phyloP scores from a whole-genome alignment of 2,113 vertebrate species.

The Pseudorhombus dupliciocellatus region DNA sequence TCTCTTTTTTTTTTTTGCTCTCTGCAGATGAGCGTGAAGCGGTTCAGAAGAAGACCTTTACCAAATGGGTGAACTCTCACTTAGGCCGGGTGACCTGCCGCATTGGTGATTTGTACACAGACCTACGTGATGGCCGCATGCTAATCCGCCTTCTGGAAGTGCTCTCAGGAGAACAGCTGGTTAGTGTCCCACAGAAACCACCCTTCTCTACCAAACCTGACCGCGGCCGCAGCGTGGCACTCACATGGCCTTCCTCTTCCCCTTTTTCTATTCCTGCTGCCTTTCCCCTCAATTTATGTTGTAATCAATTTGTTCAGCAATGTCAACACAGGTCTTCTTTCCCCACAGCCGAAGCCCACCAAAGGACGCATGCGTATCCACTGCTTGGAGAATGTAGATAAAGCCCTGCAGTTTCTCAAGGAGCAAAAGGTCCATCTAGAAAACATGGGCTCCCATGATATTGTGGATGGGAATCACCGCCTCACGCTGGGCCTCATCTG shows the following conservation, averaged over 20 bases:
- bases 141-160: constrained; percentile 91
- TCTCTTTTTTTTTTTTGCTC: constrained; percentile 1
- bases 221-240: constrained; percentile 29
- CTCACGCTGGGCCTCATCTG: constrained; percentile 93
- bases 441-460: constrained; percentile 96
- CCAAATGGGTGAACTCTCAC: constrained; percentile 97
- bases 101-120: constrained; percentile 91
- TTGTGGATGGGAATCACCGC: constrained; percentile 93
- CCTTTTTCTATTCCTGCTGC: background rate
- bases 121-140: constrained; percentile 93
- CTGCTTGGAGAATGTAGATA: constrained; percentile 95
- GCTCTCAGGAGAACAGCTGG: constrained; percentile 92
- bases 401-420: constrained; percentile 93
- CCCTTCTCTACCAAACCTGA: constrained; percentile 16
- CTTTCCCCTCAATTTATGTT: background rate
- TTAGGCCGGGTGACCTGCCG: constrained; percentile 90
- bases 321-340: background rate
- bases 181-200: constrained; percentile 73
- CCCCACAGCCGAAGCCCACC: constrained; percentile 88
- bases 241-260: constrained; percentile 6
- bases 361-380: constrained; percentile 96
- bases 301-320: background rate
- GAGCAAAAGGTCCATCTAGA: constrained; percentile 94
- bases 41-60: constrained; percentile 96
- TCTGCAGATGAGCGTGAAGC: constrained; percentile 91